Evolutionary conservation across 2,797 vertebrate species (phyloP), one percentile per base, ranked within the genome.

Genomic region (Sebastes oblongus): DNA sequence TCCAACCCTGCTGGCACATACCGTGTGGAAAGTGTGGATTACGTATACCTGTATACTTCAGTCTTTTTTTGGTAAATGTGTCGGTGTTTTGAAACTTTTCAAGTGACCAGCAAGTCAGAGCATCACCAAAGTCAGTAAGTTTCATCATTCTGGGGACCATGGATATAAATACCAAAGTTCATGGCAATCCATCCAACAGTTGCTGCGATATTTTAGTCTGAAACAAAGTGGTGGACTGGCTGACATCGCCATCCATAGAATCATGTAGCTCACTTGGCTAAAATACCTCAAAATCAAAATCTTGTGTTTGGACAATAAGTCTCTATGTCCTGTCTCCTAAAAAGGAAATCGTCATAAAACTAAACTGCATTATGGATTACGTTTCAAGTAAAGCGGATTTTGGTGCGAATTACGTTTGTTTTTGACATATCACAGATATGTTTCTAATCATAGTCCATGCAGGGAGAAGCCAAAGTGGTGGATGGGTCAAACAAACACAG

Each of bases 371-470:
- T 18, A 0, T 46, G 42, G 42, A 46, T 46, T 18, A 46, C 16
- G 42, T 46, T 46, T 46, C 42, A 46, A 18, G 42, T 0, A 0
- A 46, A 46, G 16, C 3, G 42, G 14, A 46, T 46, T 46, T 46
- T 46, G 39, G 36, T 39, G 36, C 2, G 2, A 36, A 36, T 36
- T 12, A 36, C 11, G 11, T 2, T 39, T 46, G 42, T 46, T 46
- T 46, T 46, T 46, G 42, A 46, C 0, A 16, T 18, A 18, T 0
- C 42, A 42, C 36, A 39, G 12, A 39, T 39, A 39, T 0, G 42
- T 46, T 46, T 46, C 42, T 46, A 46, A 46, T 46, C 42, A 18
- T 46, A 46, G 16, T 46, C 42, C 42, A 2, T 1, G 1, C 0
- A 46, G 3, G 16, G 42, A 46, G 42, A 46, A 46, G 42, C 42